These are phyloP conservation scores for Agrochola litura DNA, from an alignment of 2,888 invertebrate species.

Conservation along the genomic window DNA sequence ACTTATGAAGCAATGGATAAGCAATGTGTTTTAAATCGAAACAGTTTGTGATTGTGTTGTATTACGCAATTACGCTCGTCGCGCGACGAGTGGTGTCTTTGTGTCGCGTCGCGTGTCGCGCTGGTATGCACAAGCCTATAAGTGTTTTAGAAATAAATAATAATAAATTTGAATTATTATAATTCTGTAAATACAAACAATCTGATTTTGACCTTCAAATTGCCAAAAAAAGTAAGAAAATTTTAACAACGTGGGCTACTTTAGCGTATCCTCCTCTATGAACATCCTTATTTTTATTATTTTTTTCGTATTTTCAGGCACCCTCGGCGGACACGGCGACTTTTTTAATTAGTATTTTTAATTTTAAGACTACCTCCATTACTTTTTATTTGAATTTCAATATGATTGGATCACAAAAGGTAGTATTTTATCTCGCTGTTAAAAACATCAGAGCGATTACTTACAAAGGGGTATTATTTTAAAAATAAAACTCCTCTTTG, in stretches of 20 bases:
- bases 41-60: no score
- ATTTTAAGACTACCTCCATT: slow-evolving; percentile 2
- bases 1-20: no score
- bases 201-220: neutral
- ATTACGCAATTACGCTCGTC: no score
- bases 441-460: slow-evolving; percentile 3
- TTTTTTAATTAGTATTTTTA: slow-evolving; percentile 31
- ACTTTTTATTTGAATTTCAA: slow-evolving; percentile 7
- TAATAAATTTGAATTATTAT: neutral
- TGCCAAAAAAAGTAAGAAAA: neutral
- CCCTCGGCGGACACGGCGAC: slow-evolving; percentile 21
- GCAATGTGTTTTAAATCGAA: no score
- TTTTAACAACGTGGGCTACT: neutral
- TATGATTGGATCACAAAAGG: slow-evolving; percentile 16
- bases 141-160: no score
- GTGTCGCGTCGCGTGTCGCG: no score
- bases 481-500: slow-evolving; percentile 28
- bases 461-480: slow-evolving; percentile 38
- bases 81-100: no score
- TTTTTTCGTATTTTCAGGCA: slow-evolving; percentile 36
- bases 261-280: no score
- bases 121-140: no score
- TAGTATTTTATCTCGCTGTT: slow-evolving; percentile 10
- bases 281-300: neutral
- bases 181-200: neutral